Percentiles rank a stretch among this genome's conserved stretches.
These are phyloP conservation scores for Melopsittacus undulatus DNA, from an alignment of 2,797 vertebrate species.

Conservation along the genomic window DNA sequence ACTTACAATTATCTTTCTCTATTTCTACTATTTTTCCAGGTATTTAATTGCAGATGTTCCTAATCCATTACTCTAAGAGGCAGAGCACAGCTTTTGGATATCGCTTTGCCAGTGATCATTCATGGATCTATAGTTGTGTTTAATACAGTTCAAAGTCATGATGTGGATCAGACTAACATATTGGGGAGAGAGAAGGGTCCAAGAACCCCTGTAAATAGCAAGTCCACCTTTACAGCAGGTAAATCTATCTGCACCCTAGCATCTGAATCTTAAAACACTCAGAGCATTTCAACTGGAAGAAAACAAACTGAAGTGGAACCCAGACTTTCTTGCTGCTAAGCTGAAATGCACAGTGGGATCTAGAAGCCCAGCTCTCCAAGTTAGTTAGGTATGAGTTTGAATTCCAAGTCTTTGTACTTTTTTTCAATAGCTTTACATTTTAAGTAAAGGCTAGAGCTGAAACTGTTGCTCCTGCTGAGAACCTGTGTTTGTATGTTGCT, in stretches of 20 bases:
- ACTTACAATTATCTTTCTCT: not conserved
- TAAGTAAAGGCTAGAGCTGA: slow-evolving; percentile 2
- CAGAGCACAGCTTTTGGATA: not conserved
- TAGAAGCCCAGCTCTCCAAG: not conserved
- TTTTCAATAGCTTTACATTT: not conserved
- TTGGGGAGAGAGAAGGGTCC: accelerated
- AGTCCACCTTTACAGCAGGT: not conserved
- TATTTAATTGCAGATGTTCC: not conserved
- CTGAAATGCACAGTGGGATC: not conserved
- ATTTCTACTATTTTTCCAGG: not conserved
- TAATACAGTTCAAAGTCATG: not conserved
- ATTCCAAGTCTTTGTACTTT: not conserved
- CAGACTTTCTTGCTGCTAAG: not conserved
- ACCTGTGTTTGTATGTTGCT: not conserved
- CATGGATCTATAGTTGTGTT: not conserved
- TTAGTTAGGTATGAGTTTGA: not conserved
- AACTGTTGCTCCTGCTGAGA: slow-evolving; percentile 6
- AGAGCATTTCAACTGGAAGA: not conserved
- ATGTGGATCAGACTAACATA: not conserved
- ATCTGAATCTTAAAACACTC: not conserved
- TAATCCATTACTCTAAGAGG: not conserved
- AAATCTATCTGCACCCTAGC: not conserved
- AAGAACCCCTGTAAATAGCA: not conserved
- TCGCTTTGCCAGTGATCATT: not conserved
- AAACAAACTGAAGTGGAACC: not conserved